Percentiles rank a stretch among this genome's conserved stretches.
These are phyloP conservation scores for Lutjanus argentimaculatus DNA, from an alignment of 2,797 vertebrate species.

Conservation along the genomic window DNA sequence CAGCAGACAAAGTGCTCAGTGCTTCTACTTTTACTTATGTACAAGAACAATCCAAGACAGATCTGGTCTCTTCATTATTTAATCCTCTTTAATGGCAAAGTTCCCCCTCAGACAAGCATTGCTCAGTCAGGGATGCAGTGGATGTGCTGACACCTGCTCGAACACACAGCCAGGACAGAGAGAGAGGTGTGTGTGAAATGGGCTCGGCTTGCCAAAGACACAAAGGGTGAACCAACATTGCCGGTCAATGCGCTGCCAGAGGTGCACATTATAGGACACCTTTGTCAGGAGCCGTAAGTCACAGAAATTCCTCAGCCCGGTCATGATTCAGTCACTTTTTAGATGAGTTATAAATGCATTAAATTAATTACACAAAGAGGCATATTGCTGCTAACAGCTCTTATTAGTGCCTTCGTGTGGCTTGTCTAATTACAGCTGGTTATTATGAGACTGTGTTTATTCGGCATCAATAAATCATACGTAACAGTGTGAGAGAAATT, in stretches of 20 bases:
- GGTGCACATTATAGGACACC: constrained; percentile 54
- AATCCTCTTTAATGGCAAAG: constrained; percentile 59
- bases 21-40: constrained; percentile 25
- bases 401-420: constrained; percentile 45
- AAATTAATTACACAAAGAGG: constrained; percentile 56
- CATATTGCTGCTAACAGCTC: constrained; percentile 35
- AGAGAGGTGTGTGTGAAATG: constrained; percentile 50
- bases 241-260: constrained; percentile 61
- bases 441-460: constrained; percentile 44
- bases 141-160: constrained; percentile 77
- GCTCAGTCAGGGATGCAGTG: constrained; percentile 66
- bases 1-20: constrained; percentile 40
- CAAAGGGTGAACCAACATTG: constrained; percentile 67
- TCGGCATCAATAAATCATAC: constrained; percentile 50
- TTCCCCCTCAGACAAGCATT: constrained; percentile 51
- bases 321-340: constrained; percentile 38
- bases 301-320: constrained; percentile 25
- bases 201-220: constrained; percentile 66
- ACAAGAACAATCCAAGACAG: constrained; percentile 27
- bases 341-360: constrained; percentile 33
- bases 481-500: constrained; percentile 15
- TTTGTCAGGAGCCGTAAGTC: constrained; percentile 52
- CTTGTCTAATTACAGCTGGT: constrained; percentile 57
- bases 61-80: constrained; percentile 62
- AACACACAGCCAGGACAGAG: constrained; percentile 43